These are phyloP conservation scores for Ptilonorhynchus violaceus DNA, from an alignment of 2,113 vertebrate species.

Conservation along the genomic window DNA sequence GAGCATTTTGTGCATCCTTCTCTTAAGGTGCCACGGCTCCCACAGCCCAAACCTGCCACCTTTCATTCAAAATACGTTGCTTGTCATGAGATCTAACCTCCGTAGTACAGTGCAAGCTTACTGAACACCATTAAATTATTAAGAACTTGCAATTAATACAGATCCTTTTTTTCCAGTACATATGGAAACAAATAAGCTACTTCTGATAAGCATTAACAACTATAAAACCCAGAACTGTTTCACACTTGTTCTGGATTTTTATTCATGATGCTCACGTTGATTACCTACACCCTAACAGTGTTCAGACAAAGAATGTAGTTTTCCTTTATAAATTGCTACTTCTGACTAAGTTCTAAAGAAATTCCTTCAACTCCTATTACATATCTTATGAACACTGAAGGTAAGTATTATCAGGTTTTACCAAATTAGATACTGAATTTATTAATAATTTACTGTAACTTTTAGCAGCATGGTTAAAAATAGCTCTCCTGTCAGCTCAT, in stretches of 20 bases:
- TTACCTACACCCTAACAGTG: background rate
- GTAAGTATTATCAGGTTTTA: background rate
- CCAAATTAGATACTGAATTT: slow-evolving; percentile 9
- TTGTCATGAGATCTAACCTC: background rate
- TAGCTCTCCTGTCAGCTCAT: background rate
- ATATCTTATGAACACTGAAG: background rate
- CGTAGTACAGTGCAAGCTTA: background rate
- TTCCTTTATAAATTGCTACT: background rate
- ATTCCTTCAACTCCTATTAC: background rate
- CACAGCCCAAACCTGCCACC: background rate
- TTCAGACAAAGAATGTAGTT: background rate
- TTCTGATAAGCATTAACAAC: background rate
- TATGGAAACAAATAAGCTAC: background rate
- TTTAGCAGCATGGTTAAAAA: background rate
- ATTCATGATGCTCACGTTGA: background rate
- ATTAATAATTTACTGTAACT: slow-evolving; percentile 36
- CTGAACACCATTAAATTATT: background rate
- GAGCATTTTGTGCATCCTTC: background rate
- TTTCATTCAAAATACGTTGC: background rate
- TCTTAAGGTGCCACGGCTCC: background rate
- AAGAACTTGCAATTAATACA: background rate
- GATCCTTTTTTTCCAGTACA: background rate
- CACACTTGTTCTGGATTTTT: background rate
- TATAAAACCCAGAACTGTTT: background rate
- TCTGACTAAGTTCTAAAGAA: background rate